Conservation (phyloP, 2,797 vertebrate species). For the Pygocentrus nattereri region DNA sequence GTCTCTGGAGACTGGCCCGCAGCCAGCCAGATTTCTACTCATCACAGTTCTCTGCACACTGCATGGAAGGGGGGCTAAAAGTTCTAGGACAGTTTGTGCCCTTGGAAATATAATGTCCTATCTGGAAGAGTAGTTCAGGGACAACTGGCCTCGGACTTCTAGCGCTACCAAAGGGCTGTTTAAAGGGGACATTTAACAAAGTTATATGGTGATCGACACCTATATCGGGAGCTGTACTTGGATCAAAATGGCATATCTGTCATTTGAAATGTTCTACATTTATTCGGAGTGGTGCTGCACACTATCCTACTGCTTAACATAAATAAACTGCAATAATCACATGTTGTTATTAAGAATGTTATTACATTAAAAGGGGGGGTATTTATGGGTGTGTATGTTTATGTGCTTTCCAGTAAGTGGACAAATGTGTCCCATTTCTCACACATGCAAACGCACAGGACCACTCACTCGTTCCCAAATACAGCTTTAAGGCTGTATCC, state of each 20-base stretch:
- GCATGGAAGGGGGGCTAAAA: neutral
- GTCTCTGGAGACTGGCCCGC: slow-evolving; percentile 3
- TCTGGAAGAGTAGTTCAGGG: neutral
- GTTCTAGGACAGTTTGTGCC: slow-evolving; percentile 1
- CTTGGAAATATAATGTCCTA: slow-evolving; percentile 1
- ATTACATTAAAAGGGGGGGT: too few relatives aligned
- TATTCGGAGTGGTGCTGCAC: too few relatives aligned
- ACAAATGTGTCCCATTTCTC: too few relatives aligned
- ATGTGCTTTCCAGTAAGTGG: too few relatives aligned
- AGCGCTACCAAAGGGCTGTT: neutral
- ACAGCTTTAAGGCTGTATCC: too few relatives aligned
- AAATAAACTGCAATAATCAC: too few relatives aligned
- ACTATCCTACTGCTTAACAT: too few relatives aligned
- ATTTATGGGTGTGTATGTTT: too few relatives aligned
- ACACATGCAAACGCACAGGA: too few relatives aligned
- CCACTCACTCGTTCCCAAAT: too few relatives aligned
- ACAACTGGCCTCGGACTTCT: neutral
- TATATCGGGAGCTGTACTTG: neutral
- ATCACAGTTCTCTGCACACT: slow-evolving; percentile 9
- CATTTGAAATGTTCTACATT: too few relatives aligned
- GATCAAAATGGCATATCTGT: neutral
- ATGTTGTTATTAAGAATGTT: too few relatives aligned
- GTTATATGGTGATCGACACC: neutral
- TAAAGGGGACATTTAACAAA: neutral
- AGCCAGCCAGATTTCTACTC: neutral